Base-by-base conservation (phyloP, 2,797 vertebrate genomes). In the Gallirallus australis region DNA sequence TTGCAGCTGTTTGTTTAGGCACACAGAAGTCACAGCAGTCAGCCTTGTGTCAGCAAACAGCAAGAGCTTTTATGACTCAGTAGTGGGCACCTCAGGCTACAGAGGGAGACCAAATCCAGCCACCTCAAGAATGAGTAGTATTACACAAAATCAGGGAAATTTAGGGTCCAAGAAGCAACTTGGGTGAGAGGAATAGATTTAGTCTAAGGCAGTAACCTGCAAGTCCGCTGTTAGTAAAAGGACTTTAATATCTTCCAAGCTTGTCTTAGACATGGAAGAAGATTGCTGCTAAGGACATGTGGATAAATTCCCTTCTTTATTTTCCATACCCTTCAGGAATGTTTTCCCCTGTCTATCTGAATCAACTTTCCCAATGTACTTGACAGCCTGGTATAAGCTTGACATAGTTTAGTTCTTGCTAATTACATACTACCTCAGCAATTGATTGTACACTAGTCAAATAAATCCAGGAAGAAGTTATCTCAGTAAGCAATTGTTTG, bases 381-480 rank as follows among this genome's bases (percentile, higher is more conserved):
- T 81, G 61, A 42, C 45, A 83, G 61, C 56, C 64, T 78, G 37
- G 40, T 37, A 79, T 56, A 80, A 75, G 31, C 31, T 72, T 85
- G 23, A 80, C 53, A 47, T 52, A 60, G 42, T 73, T 80, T 75
- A 70, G 28, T 63, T 50, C 66, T 64, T 89, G 42, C 23, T 81
- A 86, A 88, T 89, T 87, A 91, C 79, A 85, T 35, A 77, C 72
- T 48, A 80, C 25, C 60, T 85, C 84, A 75, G 25, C 56, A 85
- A 64, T 13, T 61, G 60, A 92, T 69, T 63, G 71, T n/a, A 69
- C 15, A 45, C n/a, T 39, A 73, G 31, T 48, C 75, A 91, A 89
- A 93, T 77, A 91, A 89, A 93, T 77, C 35, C 85, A 75, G 60
- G 42, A 72, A 82, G 47, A 27, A 80, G 21, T 77, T 82, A 52